Base-by-base conservation (phyloP, 2,797 vertebrate species). In the Mionectes olivaceus region DNA sequence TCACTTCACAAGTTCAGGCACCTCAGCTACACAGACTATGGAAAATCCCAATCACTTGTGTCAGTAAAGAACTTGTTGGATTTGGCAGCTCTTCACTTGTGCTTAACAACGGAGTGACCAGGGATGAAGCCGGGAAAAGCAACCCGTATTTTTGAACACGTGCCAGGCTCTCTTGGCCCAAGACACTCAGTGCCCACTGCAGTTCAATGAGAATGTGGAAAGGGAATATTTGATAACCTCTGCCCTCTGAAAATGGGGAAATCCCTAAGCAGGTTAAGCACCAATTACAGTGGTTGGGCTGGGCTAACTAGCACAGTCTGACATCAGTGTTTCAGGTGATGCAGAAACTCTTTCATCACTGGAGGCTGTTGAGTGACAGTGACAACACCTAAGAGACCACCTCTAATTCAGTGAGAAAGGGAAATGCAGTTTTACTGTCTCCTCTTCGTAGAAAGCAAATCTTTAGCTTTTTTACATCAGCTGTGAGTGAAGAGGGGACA, bases 111-210 rank as follows among this genome's bases (percentile, higher is more conserved):
- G 0, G 71, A 63, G 39, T 5, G 30, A 59, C 17, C 16, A 37
- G 59, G 17, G 30, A 63, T 56, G 73, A 88, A 69, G 41, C 0
- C 1, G 11, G 70, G 15, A 33, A 67, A 79, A 69, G 9, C 19
- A 93, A 49, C 17, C 13, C 1, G 0, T 24, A 24, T 46, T 44
- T 10, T 9, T 37, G 60, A 63, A 7, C 9, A 2, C 2, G 14
- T 41, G 14, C 37, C 8, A 5, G 59, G 21, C 19, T 84, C 39
- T 84, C 32, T 56, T 64, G 33, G 44, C 49, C 53, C 70, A n/a
- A 47, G 39, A 56, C 7, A 55, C 23, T 25, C 1, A 1, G 19
- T 55, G 19, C 5, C 35, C 7, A 2, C 60, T 23, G 70, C 41
- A 87, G 44, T 44, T 77, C 59, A 33, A 0, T 19, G 12, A 55